A percentile compares a stretch with the other conserved stretches of the same genome.
phyloP scores from a whole-genome alignment of 2,888 invertebrate species.

The Habrosyne pyritoides region DNA sequence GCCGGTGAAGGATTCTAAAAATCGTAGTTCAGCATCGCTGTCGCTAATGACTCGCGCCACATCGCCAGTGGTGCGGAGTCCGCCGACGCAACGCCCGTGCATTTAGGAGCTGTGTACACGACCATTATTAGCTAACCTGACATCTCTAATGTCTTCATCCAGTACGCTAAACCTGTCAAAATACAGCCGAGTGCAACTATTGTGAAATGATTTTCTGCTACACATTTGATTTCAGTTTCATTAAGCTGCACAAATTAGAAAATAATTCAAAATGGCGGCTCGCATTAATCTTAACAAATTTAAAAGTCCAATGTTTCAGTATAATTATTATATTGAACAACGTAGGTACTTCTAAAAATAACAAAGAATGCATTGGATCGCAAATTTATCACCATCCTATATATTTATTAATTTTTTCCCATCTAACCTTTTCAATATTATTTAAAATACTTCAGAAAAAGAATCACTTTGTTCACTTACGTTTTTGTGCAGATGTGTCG shows the following conservation, averaged over 20 bases:
- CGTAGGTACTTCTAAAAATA: too few species aligned
- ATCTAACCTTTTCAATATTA: not conserved
- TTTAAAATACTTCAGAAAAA: not conserved
- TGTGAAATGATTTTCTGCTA: not conserved
- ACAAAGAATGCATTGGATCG: not conserved
- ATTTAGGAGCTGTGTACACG: slow-evolving; percentile 38
- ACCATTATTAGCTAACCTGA: slow-evolving; percentile 40
- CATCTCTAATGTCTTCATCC: slow-evolving; percentile 45
- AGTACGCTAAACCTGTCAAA: slow-evolving; percentile 32
- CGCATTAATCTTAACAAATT: too few species aligned
- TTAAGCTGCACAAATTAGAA: too few species aligned
- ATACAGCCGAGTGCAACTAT: slow-evolving; percentile 34
- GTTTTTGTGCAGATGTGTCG: not conserved
- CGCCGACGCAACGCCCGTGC: slow-evolving; percentile 40
- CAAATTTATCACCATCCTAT: not conserved
- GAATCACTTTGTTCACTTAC: not conserved
- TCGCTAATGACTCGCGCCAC: slow-evolving; percentile 14
- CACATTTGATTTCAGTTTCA: not conserved
- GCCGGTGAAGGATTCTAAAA: too few species aligned
- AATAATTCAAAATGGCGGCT: too few species aligned
- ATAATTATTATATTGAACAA: too few species aligned
- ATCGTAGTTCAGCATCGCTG: too few species aligned
- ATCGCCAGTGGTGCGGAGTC: slow-evolving; percentile 30
- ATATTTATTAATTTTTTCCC: not conserved
- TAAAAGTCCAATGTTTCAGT: too few species aligned